Evolutionary conservation across 2,797 vertebrate genomes (phyloP), one percentile per base, ranked within the genome.

Genomic region (Acomys russatus): DNA sequence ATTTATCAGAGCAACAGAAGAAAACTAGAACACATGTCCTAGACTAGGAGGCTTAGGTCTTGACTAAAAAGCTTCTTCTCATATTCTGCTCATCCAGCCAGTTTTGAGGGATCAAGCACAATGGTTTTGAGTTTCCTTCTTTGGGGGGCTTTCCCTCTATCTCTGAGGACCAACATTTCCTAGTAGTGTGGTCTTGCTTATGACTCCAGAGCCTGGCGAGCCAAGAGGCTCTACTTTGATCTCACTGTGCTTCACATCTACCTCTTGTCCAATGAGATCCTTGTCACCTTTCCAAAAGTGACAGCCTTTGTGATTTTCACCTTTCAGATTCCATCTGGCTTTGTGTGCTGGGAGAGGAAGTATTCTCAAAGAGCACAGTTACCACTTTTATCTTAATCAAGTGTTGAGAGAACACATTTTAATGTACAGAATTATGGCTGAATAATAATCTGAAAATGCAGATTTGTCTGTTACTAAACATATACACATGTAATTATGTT

Each of bases 261-360:
- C 76, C 33, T 89, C 22, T 23, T 8, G n/a, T 86, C 38, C 49
- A 71, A 28, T 44, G 20, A 86, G 33, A 83, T 78, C 20, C 14
- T 77, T 89, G 25, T 54, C 38, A 86, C 80, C 25, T 9, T 68
- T 92, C 63, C 68, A 28, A 77, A 93, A 68, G 68, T 73, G 33
- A n/a, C 73, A 61, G 28, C 85, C 15, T 84, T 84, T 68, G 3
- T 70, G 25, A 78, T 90, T 87, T 82, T 61, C 61, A 73, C 44
- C 63, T 94, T 92, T 87, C 11, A 63, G 71, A n/a, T 89, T 82
- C 83, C 83, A 22, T 35, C 20, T 78, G 38, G n/a, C 51, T 44
- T 33, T 66, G 25, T 86, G 14, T 44, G 7, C 35, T 44, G 4
- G 28, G 56, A 78, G 28, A 92, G 6, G 6, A 61, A 90, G 71